These are phyloP conservation scores for Bubalus kerabau DNA, from an alignment of 2,113 vertebrate genomes.

Conservation along the genomic window DNA sequence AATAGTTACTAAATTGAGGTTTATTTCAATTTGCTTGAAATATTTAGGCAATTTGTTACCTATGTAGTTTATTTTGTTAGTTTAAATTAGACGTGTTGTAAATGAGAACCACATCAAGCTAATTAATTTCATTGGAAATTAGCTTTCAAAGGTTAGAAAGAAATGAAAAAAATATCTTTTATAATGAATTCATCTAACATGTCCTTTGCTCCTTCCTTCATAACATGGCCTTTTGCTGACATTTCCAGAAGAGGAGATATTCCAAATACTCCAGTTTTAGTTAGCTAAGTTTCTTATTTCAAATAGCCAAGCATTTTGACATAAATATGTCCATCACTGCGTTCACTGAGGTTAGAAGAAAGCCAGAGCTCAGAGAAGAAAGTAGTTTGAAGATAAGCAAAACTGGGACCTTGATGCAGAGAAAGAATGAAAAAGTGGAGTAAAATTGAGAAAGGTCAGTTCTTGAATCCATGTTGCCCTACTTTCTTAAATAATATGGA, in stretches of 20 bases:
- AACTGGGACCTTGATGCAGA: neutral
- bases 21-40: constrained; percentile 40
- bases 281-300: neutral
- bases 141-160: constrained; percentile 39
- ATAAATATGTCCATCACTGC: neutral
- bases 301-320: neutral
- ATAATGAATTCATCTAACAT: neutral
- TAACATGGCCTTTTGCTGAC: neutral
- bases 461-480: neutral
- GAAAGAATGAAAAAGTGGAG: neutral
- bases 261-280: neutral
- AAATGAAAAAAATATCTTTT: constrained; percentile 14
- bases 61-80: neutral
- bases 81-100: neutral
- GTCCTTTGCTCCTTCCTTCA: neutral
- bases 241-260: neutral
- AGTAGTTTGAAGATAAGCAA: neutral
- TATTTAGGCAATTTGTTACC: neutral
- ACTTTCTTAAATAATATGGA: neutral
- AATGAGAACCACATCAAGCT: neutral
- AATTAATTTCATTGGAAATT: constrained; percentile 13
- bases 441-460: neutral
- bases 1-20: neutral
- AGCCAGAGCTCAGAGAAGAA: neutral
- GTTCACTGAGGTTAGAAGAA: neutral